A percentile compares a stretch with the other conserved stretches of the same genome.
phyloP scores from a whole-genome alignment of 2,113 vertebrate species.

The Oxyruncus cristatus region DNA sequence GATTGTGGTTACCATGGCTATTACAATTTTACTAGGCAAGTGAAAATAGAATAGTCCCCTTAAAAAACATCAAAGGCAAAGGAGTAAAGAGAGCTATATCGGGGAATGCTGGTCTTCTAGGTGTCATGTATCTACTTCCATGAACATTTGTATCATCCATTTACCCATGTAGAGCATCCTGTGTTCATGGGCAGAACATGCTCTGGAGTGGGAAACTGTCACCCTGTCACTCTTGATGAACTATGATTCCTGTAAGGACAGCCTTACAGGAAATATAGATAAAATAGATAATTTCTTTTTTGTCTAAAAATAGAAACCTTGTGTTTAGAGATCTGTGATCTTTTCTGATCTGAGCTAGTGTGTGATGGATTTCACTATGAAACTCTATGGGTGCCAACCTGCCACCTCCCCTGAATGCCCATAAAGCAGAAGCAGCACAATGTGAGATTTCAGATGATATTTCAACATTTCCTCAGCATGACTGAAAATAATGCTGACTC shows the following conservation, averaged over 20 bases:
- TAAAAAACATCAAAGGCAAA: background rate
- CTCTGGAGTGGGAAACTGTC: background rate
- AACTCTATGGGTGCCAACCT: background rate
- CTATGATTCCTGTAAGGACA: background rate
- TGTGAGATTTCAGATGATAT: background rate
- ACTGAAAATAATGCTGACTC: background rate
- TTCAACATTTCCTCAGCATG: background rate
- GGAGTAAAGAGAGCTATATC: background rate
- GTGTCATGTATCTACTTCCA: background rate
- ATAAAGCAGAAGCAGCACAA: background rate
- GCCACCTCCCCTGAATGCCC: accelerated
- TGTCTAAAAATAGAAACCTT: background rate
- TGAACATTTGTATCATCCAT: background rate
- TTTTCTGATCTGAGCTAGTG: background rate
- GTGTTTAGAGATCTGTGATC: background rate
- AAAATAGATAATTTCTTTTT: background rate
- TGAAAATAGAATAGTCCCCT: background rate
- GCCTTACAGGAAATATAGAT: no score
- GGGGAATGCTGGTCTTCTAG: background rate
- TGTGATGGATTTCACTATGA: accelerated
- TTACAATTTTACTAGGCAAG: background rate
- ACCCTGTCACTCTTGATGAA: background rate
- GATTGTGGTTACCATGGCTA: background rate
- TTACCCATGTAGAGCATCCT: background rate
- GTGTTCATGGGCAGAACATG: background rate